These are phyloP conservation scores for Dryococelus australis DNA, from an alignment of 2,888 invertebrate species.

Conservation along the genomic window DNA sequence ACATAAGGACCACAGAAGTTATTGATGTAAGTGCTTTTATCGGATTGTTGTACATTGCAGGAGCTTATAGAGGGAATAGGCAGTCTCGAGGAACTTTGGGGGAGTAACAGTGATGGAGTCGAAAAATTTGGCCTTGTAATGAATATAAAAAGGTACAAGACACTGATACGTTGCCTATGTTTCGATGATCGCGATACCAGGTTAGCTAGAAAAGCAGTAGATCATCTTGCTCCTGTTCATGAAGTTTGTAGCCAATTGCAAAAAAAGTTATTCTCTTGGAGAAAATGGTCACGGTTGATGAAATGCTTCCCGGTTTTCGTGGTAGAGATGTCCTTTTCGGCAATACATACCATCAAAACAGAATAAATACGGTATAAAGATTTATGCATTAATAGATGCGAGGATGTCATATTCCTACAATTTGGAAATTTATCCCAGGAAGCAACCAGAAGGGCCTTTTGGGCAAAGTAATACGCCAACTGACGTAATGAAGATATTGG, in stretches of 20 bases:
- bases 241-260: conserved; percentile 46
- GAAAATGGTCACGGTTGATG: not conserved
- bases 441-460: conserved; percentile 47
- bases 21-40: no score
- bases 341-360: conserved; percentile 54
- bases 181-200: not conserved
- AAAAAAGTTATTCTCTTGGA: conserved; percentile 47
- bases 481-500: conserved; percentile 44
- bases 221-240: conserved; percentile 51
- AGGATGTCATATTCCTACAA: conserved; percentile 43
- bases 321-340: conserved; percentile 47
- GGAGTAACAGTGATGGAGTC: no score
- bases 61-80: no score
- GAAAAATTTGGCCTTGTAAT: no score
- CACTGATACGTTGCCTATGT: not conserved
- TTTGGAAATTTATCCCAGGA: conserved; percentile 48
- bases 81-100: no score
- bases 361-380: conserved; percentile 51
- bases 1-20: no score
- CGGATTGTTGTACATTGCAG: no score
- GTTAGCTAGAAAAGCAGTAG: conserved; percentile 39
- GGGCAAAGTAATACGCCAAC: conserved; percentile 41
- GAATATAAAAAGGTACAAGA: not conserved
- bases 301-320: conserved; percentile 45
- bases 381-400: conserved; percentile 47